Percentiles rank a stretch among this genome's conserved stretches.
Evolutionary conservation across 2,888 invertebrate genomes (phyloP).

Genomic region (Cataglyphis altisquamis): DNA sequence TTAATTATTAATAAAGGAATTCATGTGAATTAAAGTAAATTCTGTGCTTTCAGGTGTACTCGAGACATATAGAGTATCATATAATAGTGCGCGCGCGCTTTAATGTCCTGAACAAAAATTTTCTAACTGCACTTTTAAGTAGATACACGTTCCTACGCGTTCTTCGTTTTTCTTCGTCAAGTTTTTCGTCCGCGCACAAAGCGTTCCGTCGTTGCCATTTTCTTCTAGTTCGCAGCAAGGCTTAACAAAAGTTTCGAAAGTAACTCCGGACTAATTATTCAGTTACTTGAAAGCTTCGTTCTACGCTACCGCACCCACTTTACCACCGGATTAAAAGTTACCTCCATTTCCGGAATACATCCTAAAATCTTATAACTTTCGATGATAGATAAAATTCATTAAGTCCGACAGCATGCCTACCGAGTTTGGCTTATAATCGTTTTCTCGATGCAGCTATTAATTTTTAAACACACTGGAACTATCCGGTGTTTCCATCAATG

Average conservation of each 20-base stretch:
- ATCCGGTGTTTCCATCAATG: not conserved
- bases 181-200: conserved; percentile 26
- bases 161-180: conserved; percentile 30
- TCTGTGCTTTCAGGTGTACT: not conserved
- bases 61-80: not conserved
- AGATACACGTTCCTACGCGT: conserved; percentile 20
- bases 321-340: conserved; percentile 48
- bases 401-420: conserved; percentile 14
- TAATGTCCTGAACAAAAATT: not conserved
- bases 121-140: conserved; percentile 20
- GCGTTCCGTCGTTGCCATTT: conserved; percentile 47
- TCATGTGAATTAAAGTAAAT: conserved; percentile 2
- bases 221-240: conserved; percentile 42
- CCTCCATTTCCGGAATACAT: conserved; percentile 27
- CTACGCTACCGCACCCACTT: conserved; percentile 29
- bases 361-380: conserved; percentile 50
- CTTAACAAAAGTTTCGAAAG: conserved; percentile 49
- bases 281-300: conserved; percentile 51
- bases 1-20: not conserved
- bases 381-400: conserved; percentile 49
- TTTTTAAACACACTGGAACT: conserved; percentile 6
- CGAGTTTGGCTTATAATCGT: conserved; percentile 33
- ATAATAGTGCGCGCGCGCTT: not conserved
- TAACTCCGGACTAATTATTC: conserved; percentile 51
- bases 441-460: conserved; percentile 20